phyloP scores from a whole-genome alignment of 2,113 vertebrate genomes.

The Amblyornis subalaris region DNA sequence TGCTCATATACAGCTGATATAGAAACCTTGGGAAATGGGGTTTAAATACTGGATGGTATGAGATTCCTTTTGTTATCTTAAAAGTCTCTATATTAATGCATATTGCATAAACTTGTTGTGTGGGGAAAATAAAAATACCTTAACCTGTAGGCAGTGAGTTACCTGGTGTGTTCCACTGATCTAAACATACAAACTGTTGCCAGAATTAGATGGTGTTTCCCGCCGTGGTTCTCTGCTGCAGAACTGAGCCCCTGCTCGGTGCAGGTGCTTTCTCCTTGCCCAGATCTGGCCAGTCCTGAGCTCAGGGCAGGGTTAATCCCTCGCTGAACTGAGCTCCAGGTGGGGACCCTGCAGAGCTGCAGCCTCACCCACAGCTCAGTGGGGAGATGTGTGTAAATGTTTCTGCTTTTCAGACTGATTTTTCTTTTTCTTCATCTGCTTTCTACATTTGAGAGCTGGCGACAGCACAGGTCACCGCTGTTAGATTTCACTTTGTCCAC shows the following conservation, averaged over 20 bases:
- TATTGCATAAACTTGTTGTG: not conserved
- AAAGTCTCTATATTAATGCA: not conserved
- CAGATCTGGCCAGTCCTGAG: too few species aligned
- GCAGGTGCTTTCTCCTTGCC: not conserved
- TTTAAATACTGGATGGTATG: not conserved
- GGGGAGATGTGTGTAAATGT: fast-evolving
- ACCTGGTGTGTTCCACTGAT: not conserved
- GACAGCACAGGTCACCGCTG: not conserved
- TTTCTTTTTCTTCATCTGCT: not conserved
- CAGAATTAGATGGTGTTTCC: not conserved
- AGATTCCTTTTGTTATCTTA: not conserved
- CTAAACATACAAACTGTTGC: not conserved
- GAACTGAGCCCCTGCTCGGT: not conserved
- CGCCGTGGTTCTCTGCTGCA: not conserved
- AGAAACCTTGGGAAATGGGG: not conserved
- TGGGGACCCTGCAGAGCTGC: not conserved
- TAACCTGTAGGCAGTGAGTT: not conserved
- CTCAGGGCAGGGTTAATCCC: not conserved
- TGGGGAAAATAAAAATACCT: not conserved
- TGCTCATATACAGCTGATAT: not conserved
- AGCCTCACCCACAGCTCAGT: not conserved
- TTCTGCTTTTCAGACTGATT: not conserved
- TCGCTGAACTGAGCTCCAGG: not conserved
- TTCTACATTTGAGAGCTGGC: not conserved
- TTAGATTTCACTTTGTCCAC: not conserved